Evolutionary conservation across 2,113 vertebrate species (phyloP).

Genomic region (Serinus canaria): DNA sequence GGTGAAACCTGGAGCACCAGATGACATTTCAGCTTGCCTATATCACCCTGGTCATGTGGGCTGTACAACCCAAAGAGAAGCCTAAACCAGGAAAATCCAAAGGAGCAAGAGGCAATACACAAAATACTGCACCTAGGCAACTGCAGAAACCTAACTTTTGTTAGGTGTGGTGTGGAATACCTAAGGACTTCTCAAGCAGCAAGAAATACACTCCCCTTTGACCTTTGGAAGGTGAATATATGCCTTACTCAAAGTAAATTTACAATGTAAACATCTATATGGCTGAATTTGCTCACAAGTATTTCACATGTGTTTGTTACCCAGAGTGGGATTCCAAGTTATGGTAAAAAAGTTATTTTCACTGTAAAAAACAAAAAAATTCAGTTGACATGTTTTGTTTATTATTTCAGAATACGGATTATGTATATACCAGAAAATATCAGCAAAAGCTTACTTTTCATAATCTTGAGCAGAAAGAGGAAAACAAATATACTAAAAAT

Average conservation of each 20-base stretch:
- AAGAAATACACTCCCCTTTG: not conserved
- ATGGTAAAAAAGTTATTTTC: not conserved
- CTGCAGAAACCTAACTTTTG: not conserved
- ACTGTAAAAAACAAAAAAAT: not conserved
- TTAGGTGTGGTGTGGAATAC: not conserved
- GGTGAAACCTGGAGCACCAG: not conserved
- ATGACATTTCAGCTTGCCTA: not conserved
- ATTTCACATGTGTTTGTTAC: not conserved
- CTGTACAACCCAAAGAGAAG: not conserved
- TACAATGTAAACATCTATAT: not conserved
- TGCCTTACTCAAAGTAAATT: not conserved
- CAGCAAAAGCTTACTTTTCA: not conserved
- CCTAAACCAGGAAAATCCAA: not conserved
- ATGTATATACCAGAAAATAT: not conserved
- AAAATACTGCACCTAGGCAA: not conserved
- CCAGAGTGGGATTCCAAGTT: not conserved
- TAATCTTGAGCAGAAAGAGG: not conserved
- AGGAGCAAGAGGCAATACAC: not conserved
- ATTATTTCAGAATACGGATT: not conserved
- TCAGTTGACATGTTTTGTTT: not conserved
- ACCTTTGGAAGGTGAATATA: not conserved
- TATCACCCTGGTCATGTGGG: not conserved
- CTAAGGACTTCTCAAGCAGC: not conserved
- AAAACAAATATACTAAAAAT: not conserved
- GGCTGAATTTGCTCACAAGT: not conserved